These are phyloP conservation scores for Diaphora mendica DNA, from an alignment of 2,888 invertebrate genomes.

Conservation along the genomic window DNA sequence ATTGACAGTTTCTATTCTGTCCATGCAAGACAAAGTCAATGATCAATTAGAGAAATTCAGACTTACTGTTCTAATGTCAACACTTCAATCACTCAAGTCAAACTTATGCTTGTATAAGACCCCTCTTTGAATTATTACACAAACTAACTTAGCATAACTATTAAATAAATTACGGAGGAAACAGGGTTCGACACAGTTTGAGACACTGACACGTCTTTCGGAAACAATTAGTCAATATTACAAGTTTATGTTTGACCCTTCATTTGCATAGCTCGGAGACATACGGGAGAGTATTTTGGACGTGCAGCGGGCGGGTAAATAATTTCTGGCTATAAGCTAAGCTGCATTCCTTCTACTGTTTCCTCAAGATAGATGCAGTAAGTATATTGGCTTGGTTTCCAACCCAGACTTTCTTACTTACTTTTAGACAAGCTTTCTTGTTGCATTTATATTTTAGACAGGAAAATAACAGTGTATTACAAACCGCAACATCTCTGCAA, in stretches of 20 bases:
- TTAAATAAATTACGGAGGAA: constrained; percentile 43
- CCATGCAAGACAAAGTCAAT: not conserved
- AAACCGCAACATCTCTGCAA: no score
- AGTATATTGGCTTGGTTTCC: no score
- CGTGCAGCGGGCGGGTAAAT: not conserved
- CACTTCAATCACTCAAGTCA: constrained; percentile 9
- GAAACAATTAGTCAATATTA: constrained; percentile 70
- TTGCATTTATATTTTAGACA: no score
- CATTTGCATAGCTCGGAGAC: constrained; percentile 54
- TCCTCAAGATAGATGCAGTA: no score
- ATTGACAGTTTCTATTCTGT: not conserved
- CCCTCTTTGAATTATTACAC: constrained; percentile 39
- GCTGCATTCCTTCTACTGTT: no score
- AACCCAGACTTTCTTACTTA: no score
- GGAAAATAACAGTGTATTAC: no score
- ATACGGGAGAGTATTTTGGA: constrained; percentile 18
- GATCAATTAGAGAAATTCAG: not conserved
- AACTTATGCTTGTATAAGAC: constrained; percentile 37
- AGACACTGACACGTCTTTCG: constrained; percentile 61
- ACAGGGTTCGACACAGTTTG: constrained; percentile 34
- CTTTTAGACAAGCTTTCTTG: no score
- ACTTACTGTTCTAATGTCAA: not conserved
- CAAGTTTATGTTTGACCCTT: constrained; percentile 65
- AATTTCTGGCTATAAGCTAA: no score
- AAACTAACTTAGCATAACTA: constrained; percentile 34